phyloP scores from a whole-genome alignment of 37 sponge, comb jelly and placozoan species.

The Aphrocallistes beatrix region DNA sequence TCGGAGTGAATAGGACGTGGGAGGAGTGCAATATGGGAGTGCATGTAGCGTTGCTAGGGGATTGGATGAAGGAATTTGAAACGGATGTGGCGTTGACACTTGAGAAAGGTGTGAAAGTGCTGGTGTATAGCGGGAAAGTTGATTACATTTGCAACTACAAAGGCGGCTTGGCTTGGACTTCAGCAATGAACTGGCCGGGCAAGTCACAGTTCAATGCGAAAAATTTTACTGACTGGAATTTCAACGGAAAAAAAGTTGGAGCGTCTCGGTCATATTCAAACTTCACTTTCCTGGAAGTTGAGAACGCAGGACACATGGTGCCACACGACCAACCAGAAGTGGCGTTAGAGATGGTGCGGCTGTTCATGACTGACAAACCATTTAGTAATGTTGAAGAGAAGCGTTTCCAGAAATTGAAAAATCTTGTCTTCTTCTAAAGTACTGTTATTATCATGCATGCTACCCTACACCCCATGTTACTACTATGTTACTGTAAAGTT shows the following conservation, averaged over 20 bases:
- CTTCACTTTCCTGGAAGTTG: constrained; percentile 15
- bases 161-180: constrained; percentile 27
- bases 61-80: constrained; percentile 22
- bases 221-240: background rate
- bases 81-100: constrained; percentile 21
- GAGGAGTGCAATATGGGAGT: constrained; percentile 22
- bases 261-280: background rate
- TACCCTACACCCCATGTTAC: too few relatives aligned
- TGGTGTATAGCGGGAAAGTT: constrained; percentile 33
- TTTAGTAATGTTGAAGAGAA: background rate
- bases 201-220: constrained; percentile 3
- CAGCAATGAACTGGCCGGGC: constrained; percentile 28
- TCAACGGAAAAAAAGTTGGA: constrained; percentile 2
- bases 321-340: constrained; percentile 23
- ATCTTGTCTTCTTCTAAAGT: background rate
- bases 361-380: background rate
- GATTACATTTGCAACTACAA: constrained; percentile 35
- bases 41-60: constrained; percentile 24
- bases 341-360: background rate
- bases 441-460: too few relatives aligned
- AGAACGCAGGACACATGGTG: constrained; percentile 24
- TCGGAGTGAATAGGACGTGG: constrained; percentile 24
- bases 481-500: too few relatives aligned
- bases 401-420: background rate
- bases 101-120: constrained; percentile 19